A percentile compares a stretch with the other conserved stretches of the same genome.
Evolutionary conservation across 2,113 vertebrate species (phyloP).

Genomic region (Pterocles orientalis): DNA sequence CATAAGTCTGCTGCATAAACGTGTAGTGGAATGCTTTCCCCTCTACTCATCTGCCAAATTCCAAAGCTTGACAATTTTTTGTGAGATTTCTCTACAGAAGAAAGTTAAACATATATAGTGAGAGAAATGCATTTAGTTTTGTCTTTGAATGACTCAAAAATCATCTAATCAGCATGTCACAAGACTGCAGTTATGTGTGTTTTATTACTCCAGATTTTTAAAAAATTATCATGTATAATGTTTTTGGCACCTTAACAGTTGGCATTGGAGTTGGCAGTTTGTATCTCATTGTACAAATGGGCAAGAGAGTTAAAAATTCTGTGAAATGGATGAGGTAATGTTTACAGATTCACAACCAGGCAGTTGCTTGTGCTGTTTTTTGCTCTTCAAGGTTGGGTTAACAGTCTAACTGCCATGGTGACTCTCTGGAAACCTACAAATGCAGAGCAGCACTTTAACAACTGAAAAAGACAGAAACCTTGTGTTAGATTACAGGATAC

Average conservation of each 20-base stretch:
- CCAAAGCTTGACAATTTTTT: not conserved
- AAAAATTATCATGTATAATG: accelerated
- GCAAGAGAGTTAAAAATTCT: not conserved
- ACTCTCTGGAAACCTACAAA: conserved; percentile 21
- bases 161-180: not conserved
- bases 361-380: not conserved
- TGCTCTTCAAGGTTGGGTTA: conserved; percentile 50
- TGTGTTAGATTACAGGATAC: not conserved
- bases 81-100: not conserved
- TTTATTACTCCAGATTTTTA: not conserved
- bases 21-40: not conserved
- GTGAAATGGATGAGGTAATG: not conserved
- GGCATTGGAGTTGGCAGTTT: not conserved
- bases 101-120: not conserved
- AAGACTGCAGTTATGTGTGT: not conserved
- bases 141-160: not conserved
- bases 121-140: not conserved
- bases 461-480: not conserved
- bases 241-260: not conserved
- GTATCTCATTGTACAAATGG: not conserved
- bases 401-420: conserved; percentile 22
- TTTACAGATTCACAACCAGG: not conserved
- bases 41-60: not conserved
- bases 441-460: not conserved
- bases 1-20: not conserved